A percentile compares a stretch with the other conserved stretches of the same genome.
These are phyloP conservation scores for Drosophila rufa DNA, from an alignment of 1,140 invertebrate genomes.

Conservation along the genomic window DNA sequence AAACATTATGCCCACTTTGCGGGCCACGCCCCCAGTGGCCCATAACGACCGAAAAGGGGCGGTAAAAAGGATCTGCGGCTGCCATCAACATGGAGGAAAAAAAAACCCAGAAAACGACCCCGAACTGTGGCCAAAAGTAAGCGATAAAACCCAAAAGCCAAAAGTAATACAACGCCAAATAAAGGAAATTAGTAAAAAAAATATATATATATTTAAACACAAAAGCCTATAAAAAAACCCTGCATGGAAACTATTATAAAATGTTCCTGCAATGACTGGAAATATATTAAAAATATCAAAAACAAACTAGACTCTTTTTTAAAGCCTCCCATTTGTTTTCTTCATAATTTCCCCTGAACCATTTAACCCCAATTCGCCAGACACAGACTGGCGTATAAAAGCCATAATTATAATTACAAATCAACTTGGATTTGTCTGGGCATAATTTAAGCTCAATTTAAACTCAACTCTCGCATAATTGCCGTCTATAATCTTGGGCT, in stretches of 20 bases:
- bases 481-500: constrained; percentile 4
- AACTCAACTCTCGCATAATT: constrained; percentile 33
- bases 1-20: constrained; percentile 74
- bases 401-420: constrained; percentile 3
- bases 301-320: too few species aligned
- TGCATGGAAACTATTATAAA: not conserved
- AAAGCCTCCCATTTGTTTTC: not conserved
- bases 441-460: constrained; percentile 29
- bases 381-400: not conserved
- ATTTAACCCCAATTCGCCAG: constrained; percentile 31
- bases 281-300: not conserved
- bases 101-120: constrained; percentile 9
- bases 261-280: too few species aligned
- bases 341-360: not conserved
- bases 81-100: constrained; percentile 27
- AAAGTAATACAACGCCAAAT: constrained; percentile 6
- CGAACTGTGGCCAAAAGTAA: constrained; percentile 20
- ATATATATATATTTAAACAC: not conserved
- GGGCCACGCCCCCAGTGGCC: constrained; percentile 35
- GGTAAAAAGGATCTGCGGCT: constrained; percentile 14
- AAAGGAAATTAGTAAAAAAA: constrained; percentile 6
- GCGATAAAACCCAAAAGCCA: constrained; percentile 33
- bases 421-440: constrained; percentile 21
- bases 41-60: constrained; percentile 19
- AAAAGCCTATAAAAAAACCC: not conserved